Evolutionary conservation across 2,797 vertebrate genomes (phyloP).

Genomic region (Hippocampus kuda): DNA sequence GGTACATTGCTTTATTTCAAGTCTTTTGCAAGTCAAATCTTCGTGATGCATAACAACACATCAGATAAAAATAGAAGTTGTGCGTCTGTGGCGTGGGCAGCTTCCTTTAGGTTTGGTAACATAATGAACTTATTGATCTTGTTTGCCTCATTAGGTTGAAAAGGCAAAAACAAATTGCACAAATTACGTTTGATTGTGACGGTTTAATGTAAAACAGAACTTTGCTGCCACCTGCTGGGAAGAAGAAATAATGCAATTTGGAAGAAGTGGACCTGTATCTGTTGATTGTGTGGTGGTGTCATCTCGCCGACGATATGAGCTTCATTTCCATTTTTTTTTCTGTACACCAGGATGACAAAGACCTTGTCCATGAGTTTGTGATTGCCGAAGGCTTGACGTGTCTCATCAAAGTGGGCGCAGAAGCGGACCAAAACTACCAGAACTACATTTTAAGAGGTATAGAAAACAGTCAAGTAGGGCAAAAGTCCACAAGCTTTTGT

Average conservation of each 20-base stretch:
- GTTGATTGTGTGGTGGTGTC: not conserved
- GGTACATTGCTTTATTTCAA: too few relatives aligned
- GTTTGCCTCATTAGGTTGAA: not conserved
- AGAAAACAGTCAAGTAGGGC: not conserved
- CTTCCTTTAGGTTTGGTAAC: slow-evolving; percentile 13
- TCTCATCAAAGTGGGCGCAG: slow-evolving; percentile 91
- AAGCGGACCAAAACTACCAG: slow-evolving; percentile 95
- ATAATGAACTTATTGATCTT: not conserved
- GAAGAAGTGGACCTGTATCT: not conserved
- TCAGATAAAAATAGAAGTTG: not conserved
- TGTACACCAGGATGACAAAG: slow-evolving; percentile 83
- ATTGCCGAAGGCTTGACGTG: slow-evolving; percentile 88
- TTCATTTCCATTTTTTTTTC: not conserved
- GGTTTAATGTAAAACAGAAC: not conserved
- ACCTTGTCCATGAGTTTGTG: slow-evolving; percentile 95
- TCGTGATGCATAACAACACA: not conserved
- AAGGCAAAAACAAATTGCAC: not conserved
- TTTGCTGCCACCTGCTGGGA: slow-evolving; percentile 4
- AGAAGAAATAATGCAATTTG: not conserved
- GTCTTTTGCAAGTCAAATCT: too few relatives aligned
- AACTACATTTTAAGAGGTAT: slow-evolving; percentile 94
- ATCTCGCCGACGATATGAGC: not conserved
- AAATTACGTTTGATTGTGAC: not conserved
- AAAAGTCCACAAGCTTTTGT: not conserved
- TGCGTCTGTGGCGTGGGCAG: not conserved